Conservation (phyloP, 2,797 vertebrate species). For the Cirrhinus molitorella region DNA sequence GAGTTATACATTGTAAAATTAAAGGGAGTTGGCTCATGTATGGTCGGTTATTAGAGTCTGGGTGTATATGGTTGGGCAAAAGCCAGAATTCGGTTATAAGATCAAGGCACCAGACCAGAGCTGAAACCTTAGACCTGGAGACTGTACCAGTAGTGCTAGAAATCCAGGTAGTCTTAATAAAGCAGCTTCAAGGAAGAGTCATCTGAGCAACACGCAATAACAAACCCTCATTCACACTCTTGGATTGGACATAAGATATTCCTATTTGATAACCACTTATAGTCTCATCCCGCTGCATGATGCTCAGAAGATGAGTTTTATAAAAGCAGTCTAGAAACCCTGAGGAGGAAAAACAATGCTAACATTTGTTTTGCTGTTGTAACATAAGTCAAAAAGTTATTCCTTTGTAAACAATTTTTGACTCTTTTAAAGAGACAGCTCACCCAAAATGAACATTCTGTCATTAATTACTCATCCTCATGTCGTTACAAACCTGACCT, state of each 20-base stretch:
- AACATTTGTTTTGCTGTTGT: neutral
- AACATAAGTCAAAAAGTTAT: neutral
- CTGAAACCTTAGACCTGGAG: slow-evolving; percentile 46
- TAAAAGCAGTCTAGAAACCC: neutral
- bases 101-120: slow-evolving; percentile 55
- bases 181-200: slow-evolving; percentile 1
- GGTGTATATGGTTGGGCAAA: slow-evolving; percentile 54
- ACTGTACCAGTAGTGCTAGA: neutral
- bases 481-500: too few relatives aligned
- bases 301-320: neutral
- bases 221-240: neutral
- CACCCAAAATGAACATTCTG: too few relatives aligned
- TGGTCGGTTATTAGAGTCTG: slow-evolving; percentile 61
- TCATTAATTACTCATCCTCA: too few relatives aligned
- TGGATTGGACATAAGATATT: neutral
- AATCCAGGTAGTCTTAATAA: slow-evolving; percentile 14
- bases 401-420: neutral
- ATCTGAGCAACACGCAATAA: neutral
- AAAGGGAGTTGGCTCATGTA: slow-evolving; percentile 43
- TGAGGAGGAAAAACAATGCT: neutral
- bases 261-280: neutral
- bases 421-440: neutral
- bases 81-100: slow-evolving; percentile 54
- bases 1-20: slow-evolving; percentile 29
- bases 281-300: neutral